Evolutionary conservation across 2,888 invertebrate species (phyloP), one percentile per base, ranked within the genome.

Genomic region (Monochamus alternatus): DNA sequence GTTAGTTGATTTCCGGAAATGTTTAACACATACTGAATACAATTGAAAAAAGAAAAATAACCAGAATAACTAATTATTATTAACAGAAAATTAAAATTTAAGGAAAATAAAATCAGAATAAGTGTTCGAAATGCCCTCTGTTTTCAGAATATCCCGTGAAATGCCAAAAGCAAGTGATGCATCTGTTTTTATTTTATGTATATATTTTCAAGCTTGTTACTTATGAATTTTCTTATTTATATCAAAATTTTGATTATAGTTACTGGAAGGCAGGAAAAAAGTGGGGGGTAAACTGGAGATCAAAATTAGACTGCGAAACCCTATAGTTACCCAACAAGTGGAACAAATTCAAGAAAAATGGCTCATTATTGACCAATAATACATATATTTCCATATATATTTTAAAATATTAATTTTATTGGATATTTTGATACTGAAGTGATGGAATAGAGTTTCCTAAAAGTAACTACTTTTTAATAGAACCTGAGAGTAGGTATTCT

Each of bases 271-370:
- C 0, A 92, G 98, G 32, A 95, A 96, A 83, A 90, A 95, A 12
- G 93, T 95, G 8, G 98, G 98, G 14, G 98, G 98, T 0, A 97
- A 97, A 84, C 85, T 98, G 75, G 98, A 98, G 88, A 92, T 98
- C 1, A 96, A 95, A 88, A 88, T 98, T 67, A 93, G 97, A 73
- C 91, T 98, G 30, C 92, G 98, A 74, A 96, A 97, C 85, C 98
- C 98, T 0, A 91, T 98, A 67, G 89, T 95, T 52, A 93, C 94
- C n/a, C 97, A 96, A 84, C 96, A 98, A 89, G 93, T 98, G 7
- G 97, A 97, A 86, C 94, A 95, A 87, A 92, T 95, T 43, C 94
- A 94, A 75, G 97, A 98, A 87, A 96, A 97, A 87, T 98, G 98
- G 98, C 92, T 98, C 10, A 92, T 96, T 69, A 93, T 98, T 77